phyloP scores from a whole-genome alignment of 2,113 vertebrate species.

The Cinclus cinclus region DNA sequence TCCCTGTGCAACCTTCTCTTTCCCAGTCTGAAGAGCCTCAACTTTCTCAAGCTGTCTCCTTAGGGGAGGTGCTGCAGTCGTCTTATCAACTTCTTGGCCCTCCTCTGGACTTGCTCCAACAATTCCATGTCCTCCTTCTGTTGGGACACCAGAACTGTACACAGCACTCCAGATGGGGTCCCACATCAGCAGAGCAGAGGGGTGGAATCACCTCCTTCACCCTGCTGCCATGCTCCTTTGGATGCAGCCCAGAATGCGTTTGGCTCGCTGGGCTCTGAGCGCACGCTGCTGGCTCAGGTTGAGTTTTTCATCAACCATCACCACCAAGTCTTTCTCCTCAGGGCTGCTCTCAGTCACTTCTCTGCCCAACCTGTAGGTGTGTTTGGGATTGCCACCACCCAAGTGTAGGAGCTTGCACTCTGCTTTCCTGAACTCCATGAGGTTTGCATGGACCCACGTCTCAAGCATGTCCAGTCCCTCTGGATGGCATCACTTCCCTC shows the following conservation, averaged over 20 bases:
- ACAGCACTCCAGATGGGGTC: neutral
- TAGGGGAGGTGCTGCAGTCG: neutral
- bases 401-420: no score
- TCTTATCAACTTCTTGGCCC: no score
- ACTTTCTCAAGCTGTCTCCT: neutral
- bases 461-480: neutral
- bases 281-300: rapidly evolving
- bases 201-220: neutral
- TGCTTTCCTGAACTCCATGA: no score
- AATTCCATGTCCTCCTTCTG: neutral
- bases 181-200: neutral
- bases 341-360: neutral
- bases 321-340: neutral
- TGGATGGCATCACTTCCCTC: neutral
- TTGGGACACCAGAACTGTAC: neutral
- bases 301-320: neutral
- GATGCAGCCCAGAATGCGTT: neutral
- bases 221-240: neutral
- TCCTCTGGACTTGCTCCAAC: neutral
- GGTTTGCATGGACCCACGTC: no score
- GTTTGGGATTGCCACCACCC: no score
- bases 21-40: neutral
- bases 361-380: no score
- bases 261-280: neutral
- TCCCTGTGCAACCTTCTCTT: neutral